Percentiles rank a stretch among this genome's conserved stretches.
These are phyloP conservation scores for Telmatherina bonti DNA, from an alignment of 2,797 vertebrate species.

Conservation along the genomic window DNA sequence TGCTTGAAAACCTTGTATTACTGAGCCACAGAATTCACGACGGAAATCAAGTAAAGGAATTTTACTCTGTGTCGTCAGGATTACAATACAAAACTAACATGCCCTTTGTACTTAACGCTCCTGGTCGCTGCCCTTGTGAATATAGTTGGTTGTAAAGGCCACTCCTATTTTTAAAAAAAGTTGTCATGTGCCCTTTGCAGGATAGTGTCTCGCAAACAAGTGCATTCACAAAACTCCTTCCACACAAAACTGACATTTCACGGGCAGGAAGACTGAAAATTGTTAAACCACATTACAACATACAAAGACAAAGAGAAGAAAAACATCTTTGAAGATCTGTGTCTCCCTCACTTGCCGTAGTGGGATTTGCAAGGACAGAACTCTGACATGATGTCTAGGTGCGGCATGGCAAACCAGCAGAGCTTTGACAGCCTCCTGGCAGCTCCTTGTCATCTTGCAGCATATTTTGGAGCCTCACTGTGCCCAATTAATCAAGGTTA, in stretches of 20 bases:
- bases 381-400: constrained; percentile 32
- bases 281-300: constrained; percentile 16
- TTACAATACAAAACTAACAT: constrained; percentile 7
- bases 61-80: constrained; percentile 5
- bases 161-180: constrained; percentile 22
- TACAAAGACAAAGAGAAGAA: constrained; percentile 3
- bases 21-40: constrained; percentile 2
- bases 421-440: constrained; percentile 55
- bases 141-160: constrained; percentile 10
- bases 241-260: constrained; percentile 13
- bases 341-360: constrained; percentile 33
- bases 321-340: constrained; percentile 31
- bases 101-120: constrained; percentile 28
- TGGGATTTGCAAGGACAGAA: constrained; percentile 60
- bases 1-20: constrained; percentile 12
- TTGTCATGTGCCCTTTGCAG: constrained; percentile 6
- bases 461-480: constrained; percentile 62
- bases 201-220: constrained; percentile 1
- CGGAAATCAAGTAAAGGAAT: constrained; percentile 16
- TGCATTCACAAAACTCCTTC: constrained; percentile 8
- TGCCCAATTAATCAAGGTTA: constrained; percentile 74
- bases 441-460: constrained; percentile 54
- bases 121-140: background rate
- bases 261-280: constrained; percentile 10
- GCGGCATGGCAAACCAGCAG: constrained; percentile 10